These are phyloP conservation scores for Calephelis virginiensis DNA, from an alignment of 1,140 invertebrate species.

Conservation along the genomic window DNA sequence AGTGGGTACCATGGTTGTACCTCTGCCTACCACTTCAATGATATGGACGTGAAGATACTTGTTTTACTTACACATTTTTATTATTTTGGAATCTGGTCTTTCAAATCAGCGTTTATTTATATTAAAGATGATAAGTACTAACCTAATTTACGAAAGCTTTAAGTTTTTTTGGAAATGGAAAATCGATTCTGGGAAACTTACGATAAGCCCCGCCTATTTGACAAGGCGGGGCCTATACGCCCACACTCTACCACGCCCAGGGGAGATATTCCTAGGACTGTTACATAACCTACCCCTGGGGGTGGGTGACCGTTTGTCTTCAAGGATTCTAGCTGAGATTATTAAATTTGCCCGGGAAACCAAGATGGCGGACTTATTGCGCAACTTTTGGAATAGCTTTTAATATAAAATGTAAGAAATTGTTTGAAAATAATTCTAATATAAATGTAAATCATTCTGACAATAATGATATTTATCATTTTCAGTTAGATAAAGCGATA, in stretches of 20 bases:
- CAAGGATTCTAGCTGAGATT: constrained; percentile 37
- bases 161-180: too few relatives aligned
- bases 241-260: constrained; percentile 39
- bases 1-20: too few relatives aligned
- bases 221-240: constrained; percentile 22
- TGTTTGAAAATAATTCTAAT: constrained; percentile 8
- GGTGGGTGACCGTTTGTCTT: constrained; percentile 48
- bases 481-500: neutral
- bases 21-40: too few relatives aligned
- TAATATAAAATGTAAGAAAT: constrained; percentile 13
- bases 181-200: constrained; percentile 20
- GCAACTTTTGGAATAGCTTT: constrained; percentile 12
- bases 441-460: constrained; percentile 6
- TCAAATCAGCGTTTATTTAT: too few relatives aligned
- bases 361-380: constrained; percentile 44
- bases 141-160: too few relatives aligned
- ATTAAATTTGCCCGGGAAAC: constrained; percentile 51
- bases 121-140: too few relatives aligned
- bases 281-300: constrained; percentile 47
- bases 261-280: constrained; percentile 28
- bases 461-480: neutral
- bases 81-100: too few relatives aligned
- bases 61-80: too few relatives aligned
- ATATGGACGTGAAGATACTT: too few relatives aligned
- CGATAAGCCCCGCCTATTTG: constrained; percentile 23